Base-by-base conservation (phyloP, 2,797 vertebrate species). In the Clarias laeviceps region DNA sequence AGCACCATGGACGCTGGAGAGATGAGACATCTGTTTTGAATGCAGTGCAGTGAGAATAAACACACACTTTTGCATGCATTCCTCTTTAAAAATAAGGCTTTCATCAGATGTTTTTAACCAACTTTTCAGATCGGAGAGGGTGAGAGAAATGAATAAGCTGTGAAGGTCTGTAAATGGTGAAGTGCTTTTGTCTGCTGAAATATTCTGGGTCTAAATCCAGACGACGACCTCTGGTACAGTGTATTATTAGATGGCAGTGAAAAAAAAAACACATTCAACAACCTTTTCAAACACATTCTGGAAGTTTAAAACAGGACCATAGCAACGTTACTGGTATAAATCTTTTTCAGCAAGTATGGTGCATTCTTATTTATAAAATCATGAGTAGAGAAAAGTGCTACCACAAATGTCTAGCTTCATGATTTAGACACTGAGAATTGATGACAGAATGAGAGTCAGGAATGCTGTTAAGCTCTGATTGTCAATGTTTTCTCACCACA, bases 21-120 rank as follows among this genome's bases (percentile, higher is more conserved):
- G 72, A 54, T 18, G 14, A 74, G 40, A 74, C 45, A 73, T 73
- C 45, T 73, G 45, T 17, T 74, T 74, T 74, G 45, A 54, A 50
- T 29, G 5, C 5, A 15, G 17, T n/a, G 22, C 70, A 50, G 40
- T 5, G 2, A 56, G 72, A 74, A 74, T 74, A 74, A 54, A 72
- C 37, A n/a, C 69, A 45, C 69, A 50, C 45, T 27, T 54, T 27
- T 54, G 45, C 17, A 17, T 74, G 72, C n/a, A 29, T 74, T 74
- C 45, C 56, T 20, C 17, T 45, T 74, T 27, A 29, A 74, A 56
- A 15, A 18, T 27, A 24, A 45, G 45, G 11, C 45, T 32, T 32
- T 68, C 8, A 17, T 32, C 15, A 32, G 1, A 3, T 40, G 40
- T 74, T 54, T 61, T 61, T 61, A 32, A 68, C 15, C 5, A 69